Percentiles rank a stretch among this genome's conserved stretches.
Evolutionary conservation across 2,797 vertebrate species (phyloP).

Genomic region (Hephaestus fuliginosus): DNA sequence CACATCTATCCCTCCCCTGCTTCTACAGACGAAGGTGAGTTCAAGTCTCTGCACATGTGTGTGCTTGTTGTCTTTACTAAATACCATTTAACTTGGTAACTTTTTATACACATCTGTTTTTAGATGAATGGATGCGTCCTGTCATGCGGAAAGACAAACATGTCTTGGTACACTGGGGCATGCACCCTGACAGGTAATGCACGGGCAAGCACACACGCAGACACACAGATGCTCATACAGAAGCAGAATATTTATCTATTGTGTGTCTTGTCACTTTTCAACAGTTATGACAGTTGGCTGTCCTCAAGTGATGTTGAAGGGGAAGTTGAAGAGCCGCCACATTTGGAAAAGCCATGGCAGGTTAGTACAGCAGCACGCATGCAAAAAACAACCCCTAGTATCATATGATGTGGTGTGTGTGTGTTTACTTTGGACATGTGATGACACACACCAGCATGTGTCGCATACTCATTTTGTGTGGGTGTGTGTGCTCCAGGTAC

Average conservation of each 20-base stretch:
- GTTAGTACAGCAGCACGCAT: slow-evolving; percentile 74
- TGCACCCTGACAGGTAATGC: slow-evolving; percentile 94
- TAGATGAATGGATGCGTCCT: slow-evolving; percentile 96
- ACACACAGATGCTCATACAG: slow-evolving; percentile 2
- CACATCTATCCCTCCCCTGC: slow-evolving; percentile 89
- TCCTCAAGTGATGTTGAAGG: slow-evolving; percentile 91
- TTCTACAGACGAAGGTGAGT: slow-evolving; percentile 91
- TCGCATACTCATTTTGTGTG: neutral
- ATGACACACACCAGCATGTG: neutral
- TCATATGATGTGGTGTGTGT: neutral
- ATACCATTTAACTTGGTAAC: neutral
- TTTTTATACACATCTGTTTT: slow-evolving; percentile 40
- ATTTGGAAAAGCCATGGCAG: slow-evolving; percentile 92
- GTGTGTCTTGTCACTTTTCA: slow-evolving; percentile 21
- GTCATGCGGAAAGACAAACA: slow-evolving; percentile 94
- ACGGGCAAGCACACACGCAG: slow-evolving; percentile 28
- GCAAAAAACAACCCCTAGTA: neutral
- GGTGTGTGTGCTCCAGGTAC: slow-evolving; percentile 84
- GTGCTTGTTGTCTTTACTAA: neutral
- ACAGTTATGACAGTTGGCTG: slow-evolving; percentile 95
- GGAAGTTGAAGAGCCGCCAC: slow-evolving; percentile 92
- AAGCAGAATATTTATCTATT: neutral
- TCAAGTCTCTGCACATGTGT: neutral
- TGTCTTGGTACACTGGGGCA: slow-evolving; percentile 96
- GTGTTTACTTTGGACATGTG: slow-evolving; percentile 4